Conservation (phyloP, 2,888 invertebrate species). For the Phortica okadai region DNA sequence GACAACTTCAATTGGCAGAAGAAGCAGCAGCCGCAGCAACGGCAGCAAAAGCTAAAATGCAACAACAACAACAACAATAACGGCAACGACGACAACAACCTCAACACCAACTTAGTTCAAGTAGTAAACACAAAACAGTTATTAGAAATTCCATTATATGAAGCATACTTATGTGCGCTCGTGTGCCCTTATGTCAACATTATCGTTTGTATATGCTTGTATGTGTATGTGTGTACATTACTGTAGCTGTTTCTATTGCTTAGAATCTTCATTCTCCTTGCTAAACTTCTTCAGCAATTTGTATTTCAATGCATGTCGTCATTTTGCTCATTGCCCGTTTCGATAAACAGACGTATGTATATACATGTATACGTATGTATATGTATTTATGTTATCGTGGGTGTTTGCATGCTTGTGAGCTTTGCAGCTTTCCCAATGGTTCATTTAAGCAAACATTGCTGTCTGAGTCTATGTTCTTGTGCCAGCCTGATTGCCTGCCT, state of each 20-base stretch:
- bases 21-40: background rate
- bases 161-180: slow-evolving; percentile 54
- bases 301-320: slow-evolving; percentile 20
- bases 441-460: slow-evolving; percentile 44
- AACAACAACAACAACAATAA: background rate
- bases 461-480: background rate
- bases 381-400: background rate
- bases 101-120: slow-evolving; percentile 2
- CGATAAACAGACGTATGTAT: background rate
- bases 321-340: background rate
- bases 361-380: background rate
- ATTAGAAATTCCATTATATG: slow-evolving; percentile 69
- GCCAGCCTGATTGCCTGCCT: slow-evolving; percentile 20
- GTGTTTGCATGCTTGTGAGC: slow-evolving; percentile 1
- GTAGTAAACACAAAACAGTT: slow-evolving; percentile 46
- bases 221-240: background rate
- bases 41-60: background rate
- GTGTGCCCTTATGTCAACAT: slow-evolving; percentile 56
- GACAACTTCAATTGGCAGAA: slow-evolving; percentile 17
- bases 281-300: background rate
- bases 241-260: background rate
- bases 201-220: slow-evolving; percentile 28
- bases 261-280: background rate
- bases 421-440: slow-evolving; percentile 36
- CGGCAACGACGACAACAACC: background rate